Conservation (phyloP, 1,140 invertebrate genomes). For the Periplaneta americana region DNA sequence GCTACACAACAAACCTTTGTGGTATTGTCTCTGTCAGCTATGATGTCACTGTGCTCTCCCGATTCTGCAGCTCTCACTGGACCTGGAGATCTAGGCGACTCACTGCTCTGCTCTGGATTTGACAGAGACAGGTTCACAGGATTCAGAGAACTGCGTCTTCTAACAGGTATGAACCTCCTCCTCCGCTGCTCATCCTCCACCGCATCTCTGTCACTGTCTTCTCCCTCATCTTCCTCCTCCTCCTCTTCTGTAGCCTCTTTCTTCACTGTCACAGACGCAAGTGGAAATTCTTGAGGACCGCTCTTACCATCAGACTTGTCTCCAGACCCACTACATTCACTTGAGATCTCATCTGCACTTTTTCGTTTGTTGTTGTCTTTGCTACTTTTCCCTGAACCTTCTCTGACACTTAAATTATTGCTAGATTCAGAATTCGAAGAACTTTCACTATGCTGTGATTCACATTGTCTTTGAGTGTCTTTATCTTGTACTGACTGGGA, state of each 20-base stretch:
- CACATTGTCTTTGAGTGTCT: background rate
- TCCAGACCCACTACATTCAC: constrained; percentile 28
- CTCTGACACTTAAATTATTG: constrained; percentile 32
- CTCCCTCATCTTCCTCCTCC: constrained; percentile 28
- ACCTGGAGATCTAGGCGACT: background rate
- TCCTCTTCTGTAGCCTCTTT: constrained; percentile 20
- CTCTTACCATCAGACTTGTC: constrained; percentile 19
- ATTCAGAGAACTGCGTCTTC: constrained; percentile 44
- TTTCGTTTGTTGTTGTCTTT: background rate
- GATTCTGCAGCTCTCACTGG: background rate
- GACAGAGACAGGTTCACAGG: constrained; percentile 70
- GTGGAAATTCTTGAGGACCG: background rate
- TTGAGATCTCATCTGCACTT: constrained; percentile 7
- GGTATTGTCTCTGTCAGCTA: background rate
- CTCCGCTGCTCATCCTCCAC: constrained; percentile 19
- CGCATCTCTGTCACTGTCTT: constrained; percentile 16
- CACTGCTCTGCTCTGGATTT: constrained; percentile 31
- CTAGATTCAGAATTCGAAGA: background rate
- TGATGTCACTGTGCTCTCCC: background rate
- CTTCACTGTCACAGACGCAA: background rate
- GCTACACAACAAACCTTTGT: background rate
- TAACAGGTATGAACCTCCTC: background rate
- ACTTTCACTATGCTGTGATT: background rate
- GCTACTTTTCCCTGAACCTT: constrained; percentile 29
- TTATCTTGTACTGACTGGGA: background rate